Conservation (phyloP, 1,140 invertebrate genomes). For the Parasteatoda tepidariorum region DNA sequence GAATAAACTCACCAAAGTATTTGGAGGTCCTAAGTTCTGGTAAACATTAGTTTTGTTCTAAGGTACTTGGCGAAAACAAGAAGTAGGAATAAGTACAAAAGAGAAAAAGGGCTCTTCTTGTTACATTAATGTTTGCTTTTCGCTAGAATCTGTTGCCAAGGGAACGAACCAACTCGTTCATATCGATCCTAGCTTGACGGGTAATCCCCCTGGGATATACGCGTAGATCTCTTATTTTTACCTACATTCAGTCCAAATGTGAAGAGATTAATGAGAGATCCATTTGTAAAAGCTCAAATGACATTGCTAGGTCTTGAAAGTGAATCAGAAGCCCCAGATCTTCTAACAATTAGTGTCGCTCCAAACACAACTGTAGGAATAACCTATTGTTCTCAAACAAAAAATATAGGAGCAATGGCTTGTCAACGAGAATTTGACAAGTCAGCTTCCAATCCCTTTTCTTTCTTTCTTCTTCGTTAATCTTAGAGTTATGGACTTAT, state of each 20-base stretch:
- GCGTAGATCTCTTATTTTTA: constrained; percentile 49
- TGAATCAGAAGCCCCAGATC: not conserved
- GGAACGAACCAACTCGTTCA: constrained; percentile 46
- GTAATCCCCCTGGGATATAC: constrained; percentile 31
- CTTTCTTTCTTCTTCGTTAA: no score
- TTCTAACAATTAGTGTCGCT: constrained; percentile 20
- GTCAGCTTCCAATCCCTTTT: constrained; percentile 28
- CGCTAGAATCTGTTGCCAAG: constrained; percentile 48
- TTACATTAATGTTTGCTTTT: constrained; percentile 61
- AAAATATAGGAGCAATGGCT: constrained; percentile 33
- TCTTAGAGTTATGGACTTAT: no score
- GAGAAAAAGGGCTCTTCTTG: constrained; percentile 48
- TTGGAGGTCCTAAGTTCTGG: constrained; percentile 35
- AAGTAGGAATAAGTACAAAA: constrained; percentile 43
- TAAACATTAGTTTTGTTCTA: constrained; percentile 22
- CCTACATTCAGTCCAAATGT: constrained; percentile 37
- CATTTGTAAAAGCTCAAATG: constrained; percentile 18
- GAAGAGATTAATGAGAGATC: constrained; percentile 41
- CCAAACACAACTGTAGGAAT: not conserved
- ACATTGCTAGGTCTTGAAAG: not conserved
- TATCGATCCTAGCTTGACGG: constrained; percentile 40
- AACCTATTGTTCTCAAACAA: constrained; percentile 14
- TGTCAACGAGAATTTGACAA: constrained; percentile 33
- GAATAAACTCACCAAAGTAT: constrained; percentile 38
- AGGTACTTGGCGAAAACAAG: constrained; percentile 53